A percentile compares a stretch with the other conserved stretches of the same genome.
Evolutionary conservation across 2,888 invertebrate species (phyloP).

Genomic region (Sesia bembeciformis): DNA sequence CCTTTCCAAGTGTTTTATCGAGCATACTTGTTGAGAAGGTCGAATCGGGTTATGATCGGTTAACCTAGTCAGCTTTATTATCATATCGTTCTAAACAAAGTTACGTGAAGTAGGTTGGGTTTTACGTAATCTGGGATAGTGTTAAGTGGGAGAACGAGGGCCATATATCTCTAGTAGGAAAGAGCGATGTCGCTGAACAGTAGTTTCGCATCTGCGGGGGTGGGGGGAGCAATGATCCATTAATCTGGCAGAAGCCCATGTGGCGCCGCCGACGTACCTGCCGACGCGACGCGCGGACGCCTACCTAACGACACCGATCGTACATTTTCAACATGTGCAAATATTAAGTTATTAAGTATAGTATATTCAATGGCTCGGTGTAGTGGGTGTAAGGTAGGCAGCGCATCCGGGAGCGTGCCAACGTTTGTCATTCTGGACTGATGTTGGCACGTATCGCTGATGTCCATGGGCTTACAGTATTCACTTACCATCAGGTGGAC

Average conservation of each 20-base stretch:
- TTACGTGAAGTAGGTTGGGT: slow-evolving; percentile 11
- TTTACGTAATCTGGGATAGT: slow-evolving; percentile 22
- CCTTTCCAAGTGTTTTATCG: slow-evolving; percentile 71
- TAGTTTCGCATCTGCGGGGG: slow-evolving; percentile 56
- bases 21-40: slow-evolving; percentile 72
- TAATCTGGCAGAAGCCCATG: slow-evolving; percentile 87
- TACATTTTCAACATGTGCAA: slow-evolving; percentile 53
- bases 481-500: too few relatives aligned
- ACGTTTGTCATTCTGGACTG: too few relatives aligned
- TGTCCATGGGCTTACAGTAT: too few relatives aligned
- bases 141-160: slow-evolving; percentile 42
- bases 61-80: slow-evolving; percentile 25
- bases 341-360: slow-evolving; percentile 20
- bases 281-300: slow-evolving; percentile 70
- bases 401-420: too few relatives aligned
- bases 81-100: slow-evolving; percentile 3
- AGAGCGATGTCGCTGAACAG: slow-evolving; percentile 58
- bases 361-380: slow-evolving; percentile 6
- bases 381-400: background rate
- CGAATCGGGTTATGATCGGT: slow-evolving; percentile 40
- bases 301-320: slow-evolving; percentile 62
- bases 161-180: slow-evolving; percentile 53
- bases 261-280: slow-evolving; percentile 79
- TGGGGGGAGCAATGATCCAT: slow-evolving; percentile 85
- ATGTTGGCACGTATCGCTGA: too few relatives aligned